Evolutionary conservation across 1,140 invertebrate genomes (phyloP).

Genomic region (Varroa destructor): DNA sequence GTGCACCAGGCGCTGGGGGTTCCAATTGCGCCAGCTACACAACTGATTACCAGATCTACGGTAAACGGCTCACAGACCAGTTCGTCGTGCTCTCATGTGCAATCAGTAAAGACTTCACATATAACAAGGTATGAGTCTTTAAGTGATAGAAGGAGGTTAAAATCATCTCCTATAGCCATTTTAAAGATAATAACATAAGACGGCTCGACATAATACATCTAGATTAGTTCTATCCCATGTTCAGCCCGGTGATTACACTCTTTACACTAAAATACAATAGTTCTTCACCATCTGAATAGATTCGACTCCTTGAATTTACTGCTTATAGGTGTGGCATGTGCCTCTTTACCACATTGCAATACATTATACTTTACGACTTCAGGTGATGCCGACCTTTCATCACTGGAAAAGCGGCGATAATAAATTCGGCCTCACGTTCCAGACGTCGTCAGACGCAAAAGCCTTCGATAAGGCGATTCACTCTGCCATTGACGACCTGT

Average conservation of each 20-base stretch:
- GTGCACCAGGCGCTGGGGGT: background rate
- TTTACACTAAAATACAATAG: too few relatives aligned
- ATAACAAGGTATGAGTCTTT: constrained; percentile 54
- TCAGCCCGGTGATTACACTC: too few relatives aligned
- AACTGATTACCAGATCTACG: constrained; percentile 73
- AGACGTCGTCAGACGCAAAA: constrained; percentile 77
- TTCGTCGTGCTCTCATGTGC: constrained; percentile 83
- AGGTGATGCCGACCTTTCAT: constrained; percentile 90
- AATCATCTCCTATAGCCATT: too few relatives aligned
- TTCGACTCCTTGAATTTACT: too few relatives aligned
- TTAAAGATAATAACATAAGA: too few relatives aligned
- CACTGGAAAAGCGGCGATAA: constrained; percentile 91
- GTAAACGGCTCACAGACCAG: constrained; percentile 76
- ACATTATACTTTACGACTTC: too few relatives aligned
- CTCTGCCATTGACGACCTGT: constrained; percentile 71
- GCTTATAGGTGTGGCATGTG: too few relatives aligned
- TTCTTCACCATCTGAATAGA: too few relatives aligned
- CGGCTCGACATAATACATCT: too few relatives aligned
- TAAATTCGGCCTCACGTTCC: constrained; percentile 85
- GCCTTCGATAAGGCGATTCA: constrained; percentile 85
- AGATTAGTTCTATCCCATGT: too few relatives aligned
- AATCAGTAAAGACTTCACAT: constrained; percentile 88
- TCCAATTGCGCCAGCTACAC: constrained; percentile 39
- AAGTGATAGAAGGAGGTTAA: too few relatives aligned
- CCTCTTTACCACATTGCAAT: too few relatives aligned